A percentile compares a stretch with the other conserved stretches of the same genome.
Conservation (phyloP, 2,888 invertebrate genomes). For the Hyalella azteca region DNA sequence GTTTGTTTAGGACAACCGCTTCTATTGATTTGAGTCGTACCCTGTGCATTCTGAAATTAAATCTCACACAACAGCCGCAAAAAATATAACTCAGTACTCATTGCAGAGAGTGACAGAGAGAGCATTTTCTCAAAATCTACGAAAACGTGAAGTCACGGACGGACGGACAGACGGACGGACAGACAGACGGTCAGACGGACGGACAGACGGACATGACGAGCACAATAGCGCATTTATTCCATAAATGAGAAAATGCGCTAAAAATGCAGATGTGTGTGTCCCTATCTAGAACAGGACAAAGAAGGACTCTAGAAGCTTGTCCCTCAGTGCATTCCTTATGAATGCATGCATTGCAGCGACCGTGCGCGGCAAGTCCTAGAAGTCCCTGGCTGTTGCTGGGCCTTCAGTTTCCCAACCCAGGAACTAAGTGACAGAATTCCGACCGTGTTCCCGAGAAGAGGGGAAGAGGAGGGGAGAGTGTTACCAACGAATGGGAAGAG, state of each 20-base stretch:
- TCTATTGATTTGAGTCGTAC: too few relatives aligned
- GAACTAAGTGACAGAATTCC: neutral
- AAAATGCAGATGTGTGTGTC: neutral
- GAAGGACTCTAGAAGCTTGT: neutral
- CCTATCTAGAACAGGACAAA: neutral
- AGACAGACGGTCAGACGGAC: neutral
- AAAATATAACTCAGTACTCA: too few relatives aligned
- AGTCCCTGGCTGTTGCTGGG: conserved; percentile 1
- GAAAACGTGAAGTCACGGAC: too few relatives aligned
- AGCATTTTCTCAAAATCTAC: too few relatives aligned
- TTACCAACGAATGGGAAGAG: neutral
- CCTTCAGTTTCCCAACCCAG: neutral
- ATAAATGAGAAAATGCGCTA: neutral
- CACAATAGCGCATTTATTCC: neutral
- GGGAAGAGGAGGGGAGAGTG: neutral
- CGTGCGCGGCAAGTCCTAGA: neutral
- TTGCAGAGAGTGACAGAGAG: too few relatives aligned
- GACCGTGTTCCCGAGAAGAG: neutral
- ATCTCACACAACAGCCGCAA: too few relatives aligned
- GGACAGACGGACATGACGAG: neutral
- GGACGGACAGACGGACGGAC: too few relatives aligned
- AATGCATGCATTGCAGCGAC: neutral
- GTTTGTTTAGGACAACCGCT: too few relatives aligned
- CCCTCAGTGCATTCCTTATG: neutral
- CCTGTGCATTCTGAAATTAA: too few relatives aligned